Base-by-base conservation (phyloP, 2,888 invertebrate species). In the Rotaria sp. region DNA sequence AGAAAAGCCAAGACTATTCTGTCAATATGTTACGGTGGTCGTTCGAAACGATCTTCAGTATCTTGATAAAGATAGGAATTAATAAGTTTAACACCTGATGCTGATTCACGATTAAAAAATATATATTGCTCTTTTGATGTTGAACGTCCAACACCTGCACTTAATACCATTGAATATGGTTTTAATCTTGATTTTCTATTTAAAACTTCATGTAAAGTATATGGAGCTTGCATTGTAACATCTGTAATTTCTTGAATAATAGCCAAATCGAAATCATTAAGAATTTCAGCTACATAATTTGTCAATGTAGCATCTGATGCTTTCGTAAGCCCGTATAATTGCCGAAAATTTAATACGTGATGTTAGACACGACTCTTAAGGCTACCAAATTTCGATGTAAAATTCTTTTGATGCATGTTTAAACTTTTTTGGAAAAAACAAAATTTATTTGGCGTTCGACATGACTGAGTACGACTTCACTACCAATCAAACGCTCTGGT, bases 91-190 rank as follows among this genome's bases (percentile, higher is more conserved):
- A 80, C 75, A 10, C 45, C 41, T 45, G 75, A 80, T 80, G 75
- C 45, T 80, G 75, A 80, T 80, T 80, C 75, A 41, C 75, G 75
- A 80, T 80, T 80, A 24, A 80, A 80, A 80, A 45, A 80, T 10
- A 45, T 45, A 80, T 26, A 80, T 45, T 80, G 75, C 21, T 80
- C 75, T 26, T 80, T 80, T 41, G 75, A 21, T 26, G 38, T 15
- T 80, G 75, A 45, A 41, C 45, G 18, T 80, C 41, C 75, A 45
- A 80, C 41, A 45, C 41, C 24, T 41, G 7, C 38, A 45, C 75
- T 80, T 26, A 80, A n/a, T 30, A 21, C 11, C 75, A 80, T 80
- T 10, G 38, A 13, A 26, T 80, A 80, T 45, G 75, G 38, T 45
- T 45, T 80, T 26, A 45, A 26, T 80, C 2, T 13, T 10, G 75